phyloP scores from a whole-genome alignment of 1,140 invertebrate species.

The Microplitis mediator region DNA sequence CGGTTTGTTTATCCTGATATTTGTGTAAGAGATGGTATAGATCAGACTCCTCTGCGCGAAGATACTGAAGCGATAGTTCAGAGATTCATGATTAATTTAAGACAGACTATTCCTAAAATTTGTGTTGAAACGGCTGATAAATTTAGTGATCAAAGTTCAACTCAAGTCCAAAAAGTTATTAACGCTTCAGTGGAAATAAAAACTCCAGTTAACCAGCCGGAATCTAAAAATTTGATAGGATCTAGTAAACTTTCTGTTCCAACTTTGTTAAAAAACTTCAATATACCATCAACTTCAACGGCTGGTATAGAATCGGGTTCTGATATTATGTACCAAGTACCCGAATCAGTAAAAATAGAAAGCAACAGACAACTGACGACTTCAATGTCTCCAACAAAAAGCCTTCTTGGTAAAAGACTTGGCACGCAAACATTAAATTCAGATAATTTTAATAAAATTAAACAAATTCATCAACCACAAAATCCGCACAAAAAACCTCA shows the following conservation, averaged over 20 bases:
- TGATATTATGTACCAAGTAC: neutral
- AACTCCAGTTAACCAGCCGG: too few relatives aligned
- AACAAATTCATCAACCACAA: neutral
- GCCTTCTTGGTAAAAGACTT: neutral
- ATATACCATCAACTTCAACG: too few relatives aligned
- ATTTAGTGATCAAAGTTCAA: neutral
- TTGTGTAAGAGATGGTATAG: neutral
- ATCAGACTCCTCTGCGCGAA: neutral
- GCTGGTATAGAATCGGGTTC: neutral
- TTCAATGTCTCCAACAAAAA: neutral
- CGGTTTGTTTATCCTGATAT: neutral
- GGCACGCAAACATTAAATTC: neutral
- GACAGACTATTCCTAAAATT: neutral
- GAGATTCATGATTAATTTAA: neutral
- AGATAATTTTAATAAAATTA: neutral
- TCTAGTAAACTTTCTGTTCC: too few relatives aligned
- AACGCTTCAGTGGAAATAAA: neutral
- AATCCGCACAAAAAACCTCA: too few relatives aligned
- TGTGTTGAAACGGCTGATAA: neutral
- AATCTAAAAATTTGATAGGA: too few relatives aligned
- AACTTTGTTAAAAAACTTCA: too few relatives aligned
- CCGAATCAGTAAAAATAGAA: neutral
- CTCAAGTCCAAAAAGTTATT: neutral
- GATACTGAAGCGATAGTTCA: neutral
- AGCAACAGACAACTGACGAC: neutral